Evolutionary conservation across 2,113 vertebrate genomes (phyloP), one percentile per base, ranked within the genome.

Genomic region (Typhlomys cinereus): DNA sequence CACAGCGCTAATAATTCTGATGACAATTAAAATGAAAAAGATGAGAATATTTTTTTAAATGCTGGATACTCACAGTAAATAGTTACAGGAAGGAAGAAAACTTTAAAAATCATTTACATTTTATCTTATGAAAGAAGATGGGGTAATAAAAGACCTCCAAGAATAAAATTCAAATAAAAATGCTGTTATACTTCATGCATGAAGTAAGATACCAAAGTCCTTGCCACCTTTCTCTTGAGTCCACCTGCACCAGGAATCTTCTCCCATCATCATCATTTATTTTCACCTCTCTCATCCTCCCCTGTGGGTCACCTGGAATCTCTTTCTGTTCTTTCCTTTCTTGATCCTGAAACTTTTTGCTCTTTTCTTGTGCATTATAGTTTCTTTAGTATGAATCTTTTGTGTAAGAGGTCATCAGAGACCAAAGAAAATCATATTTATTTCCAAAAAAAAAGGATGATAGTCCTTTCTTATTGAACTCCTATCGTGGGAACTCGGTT

Each of bases 1-100:
- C n/a, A 10, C 39, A 46, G 8, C 36, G 20, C 7, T 71, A 39
- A n/a, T 64, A 81, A 85, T 81, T 75, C 59, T 78, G 10, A 61
- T 80, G 29, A 74, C 76, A 59, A 88, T 84, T 89, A 76, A 67
- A 85, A 67, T 46, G 59, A 13, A 85, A 50, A 62, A 94, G 59
- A 25, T 74, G 50, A 74, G 61, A 64, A n/a, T n/a, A n/a, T 64
- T 70, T 75, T 54, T 84, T 69, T 39, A 85, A 90, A 85, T 61
- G 39, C 9, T 46, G 67, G 57, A 81, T 85, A 17, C 10, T 94
- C 84, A 50, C 1, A 67, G 41, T 21, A 9, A n/a, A 81, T 85
- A 17, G 7, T 94, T 87, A 50, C 1, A 67, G 41, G 17, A 9
- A 76, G 21, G 34, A 88, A 78, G 44, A 86, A 67, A 57, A 54